Evolutionary conservation across 2,113 vertebrate species (phyloP), one percentile per base, ranked within the genome.

Genomic region (Archilochus colubris): DNA sequence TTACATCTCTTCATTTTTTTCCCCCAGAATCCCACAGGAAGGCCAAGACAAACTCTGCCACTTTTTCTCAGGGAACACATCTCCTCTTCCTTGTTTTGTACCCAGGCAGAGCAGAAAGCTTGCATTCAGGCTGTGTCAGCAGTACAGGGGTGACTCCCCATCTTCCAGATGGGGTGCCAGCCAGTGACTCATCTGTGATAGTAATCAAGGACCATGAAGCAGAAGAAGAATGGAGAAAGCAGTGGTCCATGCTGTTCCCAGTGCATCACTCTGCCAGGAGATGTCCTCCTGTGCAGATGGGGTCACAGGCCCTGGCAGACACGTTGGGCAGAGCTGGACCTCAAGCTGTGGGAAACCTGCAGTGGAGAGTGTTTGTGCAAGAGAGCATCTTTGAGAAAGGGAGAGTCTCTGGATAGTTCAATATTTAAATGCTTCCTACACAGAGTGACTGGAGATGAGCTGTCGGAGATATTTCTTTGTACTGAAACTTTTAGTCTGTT

Each of bases 151-250:
- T 43, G 53, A 76, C 38, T 91, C 0, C 80, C 89, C 73, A 54
- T 94, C 89, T 88, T 86, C 74, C 63, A 67, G 48, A 55, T 13
- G 18, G 70, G 70, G 61, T 84, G 86, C 86, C 92, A 94, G 61
- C 58, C 53, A 76, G 59, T 92, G 94, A 94, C 78, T 96, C 92
- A 83, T 90, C n/a, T 1, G 1, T 5, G 4, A 38, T 0, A 1
- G 91, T 77, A 95, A 80, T 54, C 48, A 21, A 82, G 77, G 75
- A 7, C 1, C 16, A 0, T 67, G 88, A 88, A 94, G 74, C 33
- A 50, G 44, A 30, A 86, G 86, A 77, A 93, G 89, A 97, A 95
- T 81, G 87, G 64, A 85, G 79, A 67, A 82, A 36, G 77, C 89
- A 90, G 72, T 25, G 57, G 82, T 77, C 86, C 85, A 7, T 68